phyloP scores from a whole-genome alignment of 2,888 invertebrate genomes.

The Erannis defoliaria region DNA sequence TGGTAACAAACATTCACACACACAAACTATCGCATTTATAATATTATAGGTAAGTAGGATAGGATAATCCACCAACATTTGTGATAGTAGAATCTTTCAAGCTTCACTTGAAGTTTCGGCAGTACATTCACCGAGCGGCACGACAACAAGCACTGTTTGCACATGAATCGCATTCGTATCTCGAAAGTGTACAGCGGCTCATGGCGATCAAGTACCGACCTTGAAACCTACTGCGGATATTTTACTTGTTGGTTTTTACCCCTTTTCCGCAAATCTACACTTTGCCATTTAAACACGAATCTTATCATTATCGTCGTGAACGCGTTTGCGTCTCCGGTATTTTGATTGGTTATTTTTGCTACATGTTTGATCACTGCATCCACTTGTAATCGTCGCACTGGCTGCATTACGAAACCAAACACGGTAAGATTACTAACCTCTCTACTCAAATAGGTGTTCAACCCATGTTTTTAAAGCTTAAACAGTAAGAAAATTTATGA shows the following conservation, averaged over 20 bases:
- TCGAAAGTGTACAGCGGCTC: slow-evolving; percentile 77
- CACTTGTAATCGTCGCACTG: neutral
- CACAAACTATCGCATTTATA: too few relatives aligned
- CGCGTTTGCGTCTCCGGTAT: slow-evolving; percentile 54
- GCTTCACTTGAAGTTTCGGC: slow-evolving; percentile 14
- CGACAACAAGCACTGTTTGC: slow-evolving; percentile 57
- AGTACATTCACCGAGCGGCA: slow-evolving; percentile 16
- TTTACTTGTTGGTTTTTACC: slow-evolving; percentile 73
- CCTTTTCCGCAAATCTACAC: slow-evolving; percentile 75
- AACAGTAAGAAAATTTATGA: too few relatives aligned
- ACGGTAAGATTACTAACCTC: slow-evolving; percentile 7
- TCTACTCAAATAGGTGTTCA: slow-evolving; percentile 5
- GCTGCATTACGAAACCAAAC: neutral
- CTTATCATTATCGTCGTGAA: slow-evolving; percentile 44
- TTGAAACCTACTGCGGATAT: slow-evolving; percentile 78
- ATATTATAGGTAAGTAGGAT: too few relatives aligned
- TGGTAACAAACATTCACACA: too few relatives aligned
- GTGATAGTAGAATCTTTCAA: neutral
- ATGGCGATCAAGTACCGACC: slow-evolving; percentile 79
- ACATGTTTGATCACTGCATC: slow-evolving; percentile 7
- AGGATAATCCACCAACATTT: too few relatives aligned
- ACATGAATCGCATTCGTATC: slow-evolving; percentile 57
- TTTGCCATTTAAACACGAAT: slow-evolving; percentile 55
- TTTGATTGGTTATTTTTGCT: slow-evolving; percentile 38
- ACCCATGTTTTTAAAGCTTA: too few relatives aligned